Base-by-base conservation (phyloP, 64 coral and sea anemone genomes). In the Montipora capricornis region DNA sequence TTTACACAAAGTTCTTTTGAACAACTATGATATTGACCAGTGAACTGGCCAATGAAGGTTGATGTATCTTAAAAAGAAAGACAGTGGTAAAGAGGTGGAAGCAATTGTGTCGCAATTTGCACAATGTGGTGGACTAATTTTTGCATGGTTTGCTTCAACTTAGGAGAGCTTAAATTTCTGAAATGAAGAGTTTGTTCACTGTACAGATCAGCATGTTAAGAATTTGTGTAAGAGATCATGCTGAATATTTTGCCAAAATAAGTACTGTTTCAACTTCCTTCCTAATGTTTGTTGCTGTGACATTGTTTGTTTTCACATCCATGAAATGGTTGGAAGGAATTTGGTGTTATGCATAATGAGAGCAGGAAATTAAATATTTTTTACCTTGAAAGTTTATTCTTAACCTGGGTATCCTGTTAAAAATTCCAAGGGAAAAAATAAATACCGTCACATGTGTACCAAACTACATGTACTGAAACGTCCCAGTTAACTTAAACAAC, bases 241-340 rank as follows among this genome's bases (percentile, higher is more conserved):
- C 66, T 86, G 47, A 86, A 73, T 86, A 86, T 86, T 86, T 86
- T 86, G 82, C 59, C 71, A 73, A 86, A 26, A 51, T 86, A 50
- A 71, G 11, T 19, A 84, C 29, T 13, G 70, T 84, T 67, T 59
- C 60, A 19, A 71, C 16, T 86, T 50, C 46, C 64, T 12, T 51
- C 45, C 5, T 46, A 20, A 86, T 17, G 46, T 73, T 86, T 86
- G 47, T 67, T 50, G 16, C 16, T 71, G 60, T 69, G 61, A 84
- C 67, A n/a, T 68, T 84, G 59, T 84, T 14, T 69, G 45, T 46
- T 47, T 37, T 46, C 15, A 6, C 61, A 45, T 71, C 82, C 62
- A 71, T 50, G 45, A 22, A 49, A 49, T 50, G 45, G 64, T 20
- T 86, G 44, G 82, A 73, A 16, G 68, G 62, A 84, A 47, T 15